Base-by-base conservation (phyloP, 2,113 vertebrate genomes). In the Garra rufa region DNA sequence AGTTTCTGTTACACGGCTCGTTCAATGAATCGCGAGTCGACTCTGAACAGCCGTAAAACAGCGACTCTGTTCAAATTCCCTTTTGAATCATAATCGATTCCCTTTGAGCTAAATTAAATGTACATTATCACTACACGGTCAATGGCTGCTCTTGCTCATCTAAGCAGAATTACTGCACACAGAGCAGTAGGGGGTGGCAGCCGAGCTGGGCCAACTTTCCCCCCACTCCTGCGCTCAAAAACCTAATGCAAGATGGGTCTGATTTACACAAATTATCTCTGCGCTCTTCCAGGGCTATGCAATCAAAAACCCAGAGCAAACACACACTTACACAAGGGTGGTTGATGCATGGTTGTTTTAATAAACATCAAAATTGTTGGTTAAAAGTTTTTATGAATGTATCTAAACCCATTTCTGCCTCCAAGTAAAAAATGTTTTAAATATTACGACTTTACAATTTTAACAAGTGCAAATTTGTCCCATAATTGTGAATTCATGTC, bases 181-280 rank as follows among this genome's bases (percentile, higher is more conserved):
- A 19, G 59, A 82, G 46, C 78, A 70, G 77, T 74, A 30, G 77
- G 61, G 73, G 52, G 79, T 44, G 55, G 48, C 30, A 79, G 43
- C 9, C 34, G 15, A 73, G 84, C 21, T 48, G 52, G 52, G 30
- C 46, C 75, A 65, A 70, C 50, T 59, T 43, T 41, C 77, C 44
- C 57, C 82, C 43, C 10, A 46, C 38, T 38, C 30, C 14, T 65
- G 61, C 19, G 13, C 24, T 28, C 7, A 65, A 77, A 48, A 38
- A 21, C 46, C 63, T 61, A 26, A 65, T 57, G 55, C 59, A 24
- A 59, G 15, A 87, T 77, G 52, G 38, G 74, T 57, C 69, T 76
- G 30, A 78, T 83, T 86, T 82, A 75, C 78, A 85, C 76, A 70
- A 46, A 86, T 85, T 52, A 82, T 74, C 65, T 86, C 34, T 10